Evolutionary conservation across 1,140 invertebrate species (phyloP).

Genomic region (Ridgeia piscesae): DNA sequence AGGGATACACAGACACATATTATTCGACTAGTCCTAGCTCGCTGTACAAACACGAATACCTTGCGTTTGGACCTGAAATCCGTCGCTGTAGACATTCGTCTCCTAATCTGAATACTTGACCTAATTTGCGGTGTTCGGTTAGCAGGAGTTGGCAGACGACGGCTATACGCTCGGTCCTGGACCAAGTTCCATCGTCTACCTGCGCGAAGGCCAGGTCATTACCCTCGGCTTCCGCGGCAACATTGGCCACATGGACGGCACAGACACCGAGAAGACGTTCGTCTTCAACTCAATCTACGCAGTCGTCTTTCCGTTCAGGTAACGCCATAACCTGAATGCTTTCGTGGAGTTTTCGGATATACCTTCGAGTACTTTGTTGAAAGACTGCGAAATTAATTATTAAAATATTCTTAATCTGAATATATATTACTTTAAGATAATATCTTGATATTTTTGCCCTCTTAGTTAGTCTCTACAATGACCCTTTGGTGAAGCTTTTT

Average conservation of each 20-base stretch:
- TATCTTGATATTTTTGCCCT: too few species aligned
- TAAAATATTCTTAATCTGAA: too few species aligned
- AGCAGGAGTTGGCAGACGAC: not conserved
- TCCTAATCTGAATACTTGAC: not conserved
- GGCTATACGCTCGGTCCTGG: slow-evolving; percentile 41
- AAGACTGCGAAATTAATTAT: too few species aligned
- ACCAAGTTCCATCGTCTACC: slow-evolving; percentile 36
- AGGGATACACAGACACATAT: too few species aligned
- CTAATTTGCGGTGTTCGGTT: not conserved
- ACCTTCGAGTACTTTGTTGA: not conserved
- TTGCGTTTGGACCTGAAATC: too few species aligned
- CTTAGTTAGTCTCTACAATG: too few species aligned
- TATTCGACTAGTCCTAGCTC: too few species aligned
- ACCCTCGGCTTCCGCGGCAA: slow-evolving; percentile 44
- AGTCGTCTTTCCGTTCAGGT: not conserved
- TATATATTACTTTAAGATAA: too few species aligned
- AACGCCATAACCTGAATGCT: too few species aligned
- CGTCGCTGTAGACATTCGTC: not conserved
- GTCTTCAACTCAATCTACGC: slow-evolving; percentile 36
- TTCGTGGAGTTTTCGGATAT: too few species aligned
- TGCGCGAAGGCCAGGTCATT: slow-evolving; percentile 45
- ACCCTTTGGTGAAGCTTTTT: too few species aligned
- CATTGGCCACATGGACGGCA: slow-evolving; percentile 26
- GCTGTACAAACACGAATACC: too few species aligned
- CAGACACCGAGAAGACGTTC: slow-evolving; percentile 25